Evolutionary conservation across 2,888 invertebrate genomes (phyloP).

Genomic region (Eilema caniola): DNA sequence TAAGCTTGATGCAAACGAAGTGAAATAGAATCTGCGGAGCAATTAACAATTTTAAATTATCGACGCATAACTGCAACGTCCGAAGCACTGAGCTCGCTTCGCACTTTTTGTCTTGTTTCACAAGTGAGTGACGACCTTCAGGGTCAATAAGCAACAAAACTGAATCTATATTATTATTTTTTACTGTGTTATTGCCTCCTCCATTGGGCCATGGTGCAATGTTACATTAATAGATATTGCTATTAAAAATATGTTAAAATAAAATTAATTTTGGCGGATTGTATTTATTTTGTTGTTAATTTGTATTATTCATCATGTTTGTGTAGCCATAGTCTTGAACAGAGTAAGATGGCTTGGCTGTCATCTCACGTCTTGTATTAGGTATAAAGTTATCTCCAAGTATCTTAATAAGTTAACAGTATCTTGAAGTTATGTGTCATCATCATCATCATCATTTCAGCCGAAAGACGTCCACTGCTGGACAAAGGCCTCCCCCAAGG

Average conservation of each 20-base stretch:
- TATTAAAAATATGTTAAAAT: conserved; percentile 14
- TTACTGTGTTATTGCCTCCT: conserved; percentile 16
- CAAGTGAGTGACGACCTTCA: conserved; percentile 34
- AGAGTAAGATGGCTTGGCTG: too few relatives aligned
- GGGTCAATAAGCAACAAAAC: conserved; percentile 26
- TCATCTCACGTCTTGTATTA: too few relatives aligned
- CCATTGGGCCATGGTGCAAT: conserved; percentile 29
- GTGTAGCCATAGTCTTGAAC: too few relatives aligned
- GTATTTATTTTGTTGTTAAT: too few relatives aligned
- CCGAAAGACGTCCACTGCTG: too few relatives aligned
- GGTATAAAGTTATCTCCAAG: too few relatives aligned
- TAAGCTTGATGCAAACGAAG: background rate
- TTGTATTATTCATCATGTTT: too few relatives aligned
- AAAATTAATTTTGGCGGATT: background rate
- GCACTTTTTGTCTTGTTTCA: conserved; percentile 36
- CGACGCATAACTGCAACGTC: conserved; percentile 8
- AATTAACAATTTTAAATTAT: conserved; percentile 2
- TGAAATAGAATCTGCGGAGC: background rate
- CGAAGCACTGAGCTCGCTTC: conserved; percentile 22
- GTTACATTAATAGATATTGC: conserved; percentile 29
- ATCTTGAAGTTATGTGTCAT: too few relatives aligned
- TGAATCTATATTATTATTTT: conserved; percentile 35
- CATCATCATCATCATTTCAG: too few relatives aligned
- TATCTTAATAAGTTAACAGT: too few relatives aligned
- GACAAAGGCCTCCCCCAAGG: too few relatives aligned